Evolutionary conservation across 2,888 invertebrate genomes (phyloP).

Genomic region (Theristus sp.): DNA sequence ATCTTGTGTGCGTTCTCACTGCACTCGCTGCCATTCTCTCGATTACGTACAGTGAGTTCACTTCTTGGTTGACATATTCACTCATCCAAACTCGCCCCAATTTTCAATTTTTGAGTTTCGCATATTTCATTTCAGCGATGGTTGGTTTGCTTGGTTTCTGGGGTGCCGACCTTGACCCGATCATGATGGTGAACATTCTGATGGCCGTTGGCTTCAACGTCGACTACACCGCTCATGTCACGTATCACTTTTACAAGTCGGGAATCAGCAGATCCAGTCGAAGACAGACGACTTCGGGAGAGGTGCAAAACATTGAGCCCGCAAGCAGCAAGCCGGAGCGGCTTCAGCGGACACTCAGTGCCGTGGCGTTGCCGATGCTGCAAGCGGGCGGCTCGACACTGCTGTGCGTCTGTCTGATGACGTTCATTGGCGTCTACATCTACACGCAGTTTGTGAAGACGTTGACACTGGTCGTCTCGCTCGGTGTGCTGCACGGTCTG

Average conservation of each 20-base stretch:
- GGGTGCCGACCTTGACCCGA: conserved; percentile 25
- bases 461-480: not conserved
- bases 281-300: too few relatives aligned
- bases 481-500: conserved; percentile 16
- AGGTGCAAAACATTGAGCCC: too few relatives aligned
- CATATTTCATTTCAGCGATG: conserved; percentile 21
- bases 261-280: too few relatives aligned
- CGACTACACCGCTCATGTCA: not conserved
- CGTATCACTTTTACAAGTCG: not conserved
- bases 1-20: conserved; percentile 14
- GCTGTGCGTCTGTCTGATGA: not conserved
- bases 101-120: too few relatives aligned
- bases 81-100: too few relatives aligned
- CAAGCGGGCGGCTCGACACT: conserved; percentile 6
- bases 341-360: too few relatives aligned
- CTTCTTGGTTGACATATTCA: too few relatives aligned
- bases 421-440: not conserved
- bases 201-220: conserved; percentile 1
- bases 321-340: too few relatives aligned
- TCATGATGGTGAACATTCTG: conserved; percentile 18
- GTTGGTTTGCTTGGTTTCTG: conserved; percentile 23
- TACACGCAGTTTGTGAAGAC: not conserved
- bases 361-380: conserved; percentile 22
- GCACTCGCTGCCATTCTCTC: conserved; percentile 19
- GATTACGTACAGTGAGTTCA: conserved; percentile 15